Evolutionary conservation across 1,140 invertebrate genomes (phyloP), one percentile per base, ranked within the genome.

Genomic region (Caenorhabditis inopinata): DNA sequence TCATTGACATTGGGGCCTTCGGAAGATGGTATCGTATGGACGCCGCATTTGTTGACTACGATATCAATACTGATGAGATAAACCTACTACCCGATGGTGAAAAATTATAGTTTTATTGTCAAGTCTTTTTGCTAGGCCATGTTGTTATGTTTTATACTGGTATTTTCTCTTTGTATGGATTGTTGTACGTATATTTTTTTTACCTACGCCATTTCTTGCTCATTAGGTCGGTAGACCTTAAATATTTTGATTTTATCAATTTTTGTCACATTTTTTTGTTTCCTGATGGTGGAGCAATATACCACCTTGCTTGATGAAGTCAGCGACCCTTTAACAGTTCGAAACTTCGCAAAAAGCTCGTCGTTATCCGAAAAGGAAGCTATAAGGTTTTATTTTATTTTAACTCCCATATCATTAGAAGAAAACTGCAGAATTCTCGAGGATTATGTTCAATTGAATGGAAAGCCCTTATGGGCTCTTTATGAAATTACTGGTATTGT

Each of bases 401-500:
- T 42, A 42, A n/a, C n/a, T n/a, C n/a, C n/a, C n/a, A n/a, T n/a
- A n/a, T n/a, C n/a, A n/a, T n/a, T n/a, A n/a, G n/a, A n/a, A n/a
- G n/a, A n/a, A n/a, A 16, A 6, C 38, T 68, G 18, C 58, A 68
- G 58, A 12, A 27, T 21, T 1, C n/a, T 68, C 11, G 58, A 68
- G 23, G n/a, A 68, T 11, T 68, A 68, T 27, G 9, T 68, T 3
- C 12, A 68, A 42, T 12, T 18, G 12, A 68, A 68, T 38, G 32
- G 32, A 42, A 32, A 68, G 1, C 58, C 58, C 9, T n/a, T 68
- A 6, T 68, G 58, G 58, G 58, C 58, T 0, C 58, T 68, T 9
- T 68, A 68, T 29, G 58, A 68, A 68, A n/a, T 68, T n/a, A 68
- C 16, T 68, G 58, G 58, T 38, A 21, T n/a, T 68, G 58, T 68